Evolutionary conservation across 2,888 invertebrate species (phyloP).

Genomic region (Patella ulyssiponensis): DNA sequence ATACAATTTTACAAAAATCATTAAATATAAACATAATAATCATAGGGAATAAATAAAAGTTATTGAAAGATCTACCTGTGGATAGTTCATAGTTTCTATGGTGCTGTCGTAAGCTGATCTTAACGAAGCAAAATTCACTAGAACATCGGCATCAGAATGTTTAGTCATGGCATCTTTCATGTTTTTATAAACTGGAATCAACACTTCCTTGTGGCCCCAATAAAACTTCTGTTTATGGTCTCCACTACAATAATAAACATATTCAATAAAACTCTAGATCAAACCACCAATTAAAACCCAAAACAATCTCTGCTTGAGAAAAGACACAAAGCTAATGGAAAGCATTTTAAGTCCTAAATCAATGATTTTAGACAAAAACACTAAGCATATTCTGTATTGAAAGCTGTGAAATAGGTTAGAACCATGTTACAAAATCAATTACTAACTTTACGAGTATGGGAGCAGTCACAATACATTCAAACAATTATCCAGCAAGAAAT

Average conservation of each 20-base stretch:
- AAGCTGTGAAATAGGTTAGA: too few species aligned
- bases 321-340: background rate
- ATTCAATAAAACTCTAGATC: too few species aligned
- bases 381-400: too few species aligned
- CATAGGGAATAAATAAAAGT: background rate
- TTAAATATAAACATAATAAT: background rate
- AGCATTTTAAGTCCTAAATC: background rate
- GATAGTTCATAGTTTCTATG: slow-evolving; percentile 91
- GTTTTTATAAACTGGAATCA: slow-evolving; percentile 93
- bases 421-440: too few species aligned
- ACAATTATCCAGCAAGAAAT: too few species aligned
- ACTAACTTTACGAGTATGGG: too few species aligned
- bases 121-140: slow-evolving; percentile 96
- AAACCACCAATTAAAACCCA: too few species aligned
- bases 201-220: slow-evolving; percentile 98
- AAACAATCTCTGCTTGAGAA: background rate
- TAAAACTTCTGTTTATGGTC: slow-evolving; percentile 99
- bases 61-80: slow-evolving; percentile 76
- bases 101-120: slow-evolving; percentile 98
- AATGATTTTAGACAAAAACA: background rate
- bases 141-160: slow-evolving; percentile 93
- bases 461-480: too few species aligned
- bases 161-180: slow-evolving; percentile 97
- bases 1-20: too few species aligned
- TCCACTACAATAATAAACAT: slow-evolving; percentile 76